A percentile compares a stretch with the other conserved stretches of the same genome.
These are phyloP conservation scores for Tetropium fuscum DNA, from an alignment of 2,888 invertebrate genomes.

Conservation along the genomic window DNA sequence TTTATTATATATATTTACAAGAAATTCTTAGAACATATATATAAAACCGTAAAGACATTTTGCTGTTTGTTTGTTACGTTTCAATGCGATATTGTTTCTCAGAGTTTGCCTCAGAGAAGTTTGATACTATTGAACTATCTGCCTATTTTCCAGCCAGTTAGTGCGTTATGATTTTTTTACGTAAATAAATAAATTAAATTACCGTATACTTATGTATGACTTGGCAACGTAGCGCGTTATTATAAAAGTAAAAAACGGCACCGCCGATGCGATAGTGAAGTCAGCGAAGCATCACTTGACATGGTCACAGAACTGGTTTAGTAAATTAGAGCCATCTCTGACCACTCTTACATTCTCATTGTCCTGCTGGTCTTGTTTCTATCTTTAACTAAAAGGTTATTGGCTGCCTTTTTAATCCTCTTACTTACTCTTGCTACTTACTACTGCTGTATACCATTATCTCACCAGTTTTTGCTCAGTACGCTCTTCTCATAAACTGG, in stretches of 20 bases:
- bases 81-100: too few relatives aligned
- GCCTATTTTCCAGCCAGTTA: too few relatives aligned
- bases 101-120: too few relatives aligned
- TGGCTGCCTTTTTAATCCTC: slow-evolving; percentile 37
- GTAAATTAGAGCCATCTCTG: slow-evolving; percentile 64
- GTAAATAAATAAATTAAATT: too few relatives aligned
- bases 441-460: slow-evolving; percentile 24
- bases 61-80: too few relatives aligned
- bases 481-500: slow-evolving; percentile 32
- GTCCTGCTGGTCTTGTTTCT: slow-evolving; percentile 63
- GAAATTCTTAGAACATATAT: too few relatives aligned
- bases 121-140: too few relatives aligned
- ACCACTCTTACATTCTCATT: slow-evolving; percentile 59
- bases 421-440: slow-evolving; percentile 22
- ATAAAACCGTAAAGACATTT: too few relatives aligned
- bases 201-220: too few relatives aligned
- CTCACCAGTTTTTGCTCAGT: slow-evolving; percentile 36
- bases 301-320: slow-evolving; percentile 66
- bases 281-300: slow-evolving; percentile 63
- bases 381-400: slow-evolving; percentile 44
- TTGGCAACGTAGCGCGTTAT: slow-evolving; percentile 1
- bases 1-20: too few relatives aligned
- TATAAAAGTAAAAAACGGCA: slow-evolving; percentile 34
- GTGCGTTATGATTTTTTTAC: too few relatives aligned
- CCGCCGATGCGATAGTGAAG: slow-evolving; percentile 49